Base-by-base conservation (phyloP, 1,140 invertebrate genomes). In the Diploscapter pachys region DNA sequence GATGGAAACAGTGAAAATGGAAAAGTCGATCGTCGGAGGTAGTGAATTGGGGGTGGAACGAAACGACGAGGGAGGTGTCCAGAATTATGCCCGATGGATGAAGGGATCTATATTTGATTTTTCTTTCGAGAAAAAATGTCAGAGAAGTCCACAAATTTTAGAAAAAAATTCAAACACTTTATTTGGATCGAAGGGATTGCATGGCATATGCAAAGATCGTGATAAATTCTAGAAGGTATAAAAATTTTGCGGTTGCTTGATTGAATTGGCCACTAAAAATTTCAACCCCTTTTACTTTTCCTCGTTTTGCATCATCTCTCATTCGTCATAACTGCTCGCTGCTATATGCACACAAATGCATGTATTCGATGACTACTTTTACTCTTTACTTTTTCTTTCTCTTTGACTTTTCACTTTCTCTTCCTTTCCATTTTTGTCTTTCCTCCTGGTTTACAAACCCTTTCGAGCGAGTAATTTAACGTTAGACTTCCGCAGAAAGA, bases 41-140 rank as follows among this genome's bases (percentile, higher is more conserved):
- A 4, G 73, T 74, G 55, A 74, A 74, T 50, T 74, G 65, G 4
- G 73, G 73, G 56, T 74, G 73, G n/a, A 74, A 74, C 4, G 73
- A 74, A 50, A 74, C 73, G 4, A 67, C 61, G 6, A 74, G 48
- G 13, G 73, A 64, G 4, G 64, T 67, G 62, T 74, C 73, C 3
- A 74, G 73, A 53, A 74, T 61, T 4, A 74, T 56, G 61, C 73
- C 73, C 3, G 55, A 50, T 53, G 73, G 73, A 11, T 68, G 54
- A 0, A 74, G 53, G 50, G 57, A 59, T 69, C 73, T 74, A 31
- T 53, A 73, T 51, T n/a, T 54, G 4, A 51, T 61, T 62, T 59
- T n/a, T 53, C 56, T 72, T 59, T 4, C 11, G n/a, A 50, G 4
- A 48, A 56, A 64, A 63, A 2, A 8, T n/a, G 31, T 8, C 31